These are phyloP conservation scores for Rhombomys opimus DNA, from an alignment of 2,113 vertebrate species.

Conservation along the genomic window DNA sequence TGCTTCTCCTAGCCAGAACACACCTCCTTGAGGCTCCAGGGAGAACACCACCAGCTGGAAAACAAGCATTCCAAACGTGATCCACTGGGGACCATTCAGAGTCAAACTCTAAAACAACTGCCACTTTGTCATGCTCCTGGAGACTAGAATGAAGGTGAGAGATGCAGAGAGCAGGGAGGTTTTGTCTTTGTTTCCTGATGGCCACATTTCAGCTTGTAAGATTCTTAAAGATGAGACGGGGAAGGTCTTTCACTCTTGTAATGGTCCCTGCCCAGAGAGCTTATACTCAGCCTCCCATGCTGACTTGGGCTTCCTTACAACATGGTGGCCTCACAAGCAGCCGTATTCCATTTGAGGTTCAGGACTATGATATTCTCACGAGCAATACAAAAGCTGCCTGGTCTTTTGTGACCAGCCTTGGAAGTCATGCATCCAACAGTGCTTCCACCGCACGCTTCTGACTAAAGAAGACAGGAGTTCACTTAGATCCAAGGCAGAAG, in stretches of 20 bases:
- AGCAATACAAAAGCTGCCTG: not conserved
- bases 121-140: not conserved
- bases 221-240: not conserved
- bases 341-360: no score
- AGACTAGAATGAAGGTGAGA: not conserved
- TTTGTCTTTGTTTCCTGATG: not conserved
- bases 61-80: not conserved
- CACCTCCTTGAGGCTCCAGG: not conserved
- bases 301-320: not conserved
- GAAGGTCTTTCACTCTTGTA: not conserved
- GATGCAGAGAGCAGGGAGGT: not conserved
- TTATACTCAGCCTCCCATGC: rapidly evolving
- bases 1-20: not conserved
- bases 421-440: not conserved
- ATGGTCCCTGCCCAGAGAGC: no score
- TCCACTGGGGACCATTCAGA: not conserved
- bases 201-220: not conserved
- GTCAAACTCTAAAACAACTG: not conserved
- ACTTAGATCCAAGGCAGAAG: not conserved
- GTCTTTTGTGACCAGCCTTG: not conserved
- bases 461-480: not conserved
- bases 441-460: not conserved
- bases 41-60: not conserved
- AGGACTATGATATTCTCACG: rapidly evolving
- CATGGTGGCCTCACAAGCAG: not conserved